phyloP scores from a whole-genome alignment of 2,888 invertebrate genomes.

The Folsomia candida region DNA sequence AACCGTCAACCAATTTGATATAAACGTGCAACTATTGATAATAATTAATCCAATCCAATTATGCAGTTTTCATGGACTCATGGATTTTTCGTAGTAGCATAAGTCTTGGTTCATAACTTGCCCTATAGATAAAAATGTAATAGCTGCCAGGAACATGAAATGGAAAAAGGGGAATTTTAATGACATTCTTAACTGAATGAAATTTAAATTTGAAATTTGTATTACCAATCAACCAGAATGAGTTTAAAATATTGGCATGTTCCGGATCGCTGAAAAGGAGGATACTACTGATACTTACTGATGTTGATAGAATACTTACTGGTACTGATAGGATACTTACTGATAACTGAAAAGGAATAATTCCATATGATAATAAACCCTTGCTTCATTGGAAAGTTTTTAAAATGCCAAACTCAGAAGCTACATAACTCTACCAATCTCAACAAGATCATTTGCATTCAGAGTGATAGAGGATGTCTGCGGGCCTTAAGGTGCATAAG shows the following conservation, averaged over 20 bases:
- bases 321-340: too few species aligned
- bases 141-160: constrained; percentile 13
- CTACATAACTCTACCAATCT: too few species aligned
- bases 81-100: background rate
- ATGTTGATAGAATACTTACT: too few species aligned
- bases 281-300: too few species aligned
- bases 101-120: constrained; percentile 9
- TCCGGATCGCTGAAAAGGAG: constrained; percentile 58
- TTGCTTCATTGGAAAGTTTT: background rate
- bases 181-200: background rate
- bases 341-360: too few species aligned
- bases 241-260: constrained; percentile 60
- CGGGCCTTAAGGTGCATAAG: too few species aligned
- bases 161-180: background rate
- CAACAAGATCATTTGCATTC: too few species aligned
- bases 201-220: constrained; percentile 56
- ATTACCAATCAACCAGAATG: constrained; percentile 66
- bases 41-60: too few species aligned
- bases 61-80: background rate
- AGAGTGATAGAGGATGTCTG: too few species aligned
- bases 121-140: constrained; percentile 60
- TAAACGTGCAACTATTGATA: too few species aligned
- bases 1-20: too few species aligned
- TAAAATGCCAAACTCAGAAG: background rate
- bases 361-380: too few species aligned